Evolutionary conservation across 2,888 invertebrate species (phyloP).

Genomic region (Mermis nigrescens): DNA sequence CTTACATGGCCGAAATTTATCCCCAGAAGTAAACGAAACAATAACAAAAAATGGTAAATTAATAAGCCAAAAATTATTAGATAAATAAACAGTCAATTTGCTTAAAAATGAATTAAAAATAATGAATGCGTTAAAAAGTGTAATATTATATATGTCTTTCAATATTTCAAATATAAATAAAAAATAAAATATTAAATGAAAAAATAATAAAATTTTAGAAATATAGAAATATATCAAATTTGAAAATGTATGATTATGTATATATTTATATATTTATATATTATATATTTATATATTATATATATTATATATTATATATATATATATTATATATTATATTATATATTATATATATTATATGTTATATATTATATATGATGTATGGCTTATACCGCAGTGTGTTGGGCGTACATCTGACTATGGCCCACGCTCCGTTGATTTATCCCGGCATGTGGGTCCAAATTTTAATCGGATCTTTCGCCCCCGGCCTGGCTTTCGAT

Average conservation of each 20-base stretch:
- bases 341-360: neutral
- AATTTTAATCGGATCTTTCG: slow-evolving; percentile 22
- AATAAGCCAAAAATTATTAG: too few species aligned
- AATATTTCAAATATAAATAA: too few species aligned
- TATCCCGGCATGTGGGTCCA: slow-evolving; percentile 18
- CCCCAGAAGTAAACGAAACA: slow-evolving; percentile 40
- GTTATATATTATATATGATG: too few species aligned
- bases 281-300: neutral
- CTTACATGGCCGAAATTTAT: slow-evolving; percentile 46
- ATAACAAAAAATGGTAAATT: neutral
- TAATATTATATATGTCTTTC: too few species aligned
- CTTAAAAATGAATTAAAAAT: too few species aligned
- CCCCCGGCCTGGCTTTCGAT: slow-evolving; percentile 22
- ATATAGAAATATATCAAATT: too few species aligned
- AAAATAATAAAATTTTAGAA: too few species aligned
- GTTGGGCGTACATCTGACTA: slow-evolving; percentile 47
- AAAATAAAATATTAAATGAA: too few species aligned
- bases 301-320: neutral
- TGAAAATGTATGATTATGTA: too few species aligned
- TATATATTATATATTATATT: slow-evolving; percentile 8
- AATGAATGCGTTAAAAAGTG: too few species aligned
- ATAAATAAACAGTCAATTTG: too few species aligned
- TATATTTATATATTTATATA: too few species aligned
- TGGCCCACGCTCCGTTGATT: slow-evolving; percentile 33
- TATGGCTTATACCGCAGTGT: slow-evolving; percentile 30